phyloP scores from a whole-genome alignment of 2,888 invertebrate genomes.

The Hirtodrosophila confusa region DNA sequence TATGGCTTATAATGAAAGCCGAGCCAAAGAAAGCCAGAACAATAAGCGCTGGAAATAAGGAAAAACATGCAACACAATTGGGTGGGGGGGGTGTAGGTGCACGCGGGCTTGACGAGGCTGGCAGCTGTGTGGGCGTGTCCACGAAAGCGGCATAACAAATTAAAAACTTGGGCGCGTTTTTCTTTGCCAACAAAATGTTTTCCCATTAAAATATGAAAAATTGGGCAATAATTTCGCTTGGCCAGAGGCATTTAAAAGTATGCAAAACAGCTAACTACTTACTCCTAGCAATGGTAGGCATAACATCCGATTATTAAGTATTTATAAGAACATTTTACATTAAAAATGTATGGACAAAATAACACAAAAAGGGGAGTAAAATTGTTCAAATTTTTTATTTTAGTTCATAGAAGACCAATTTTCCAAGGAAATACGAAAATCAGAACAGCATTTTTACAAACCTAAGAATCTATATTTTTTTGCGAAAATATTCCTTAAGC shows the following conservation, averaged over 20 bases:
- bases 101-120: background rate
- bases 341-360: background rate
- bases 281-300: constrained; percentile 9
- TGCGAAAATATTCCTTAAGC: no score
- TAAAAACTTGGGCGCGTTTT: constrained; percentile 67
- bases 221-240: constrained; percentile 69
- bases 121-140: constrained; percentile 38
- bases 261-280: constrained; percentile 33
- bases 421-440: no score
- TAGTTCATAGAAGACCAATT: no score
- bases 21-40: constrained; percentile 36
- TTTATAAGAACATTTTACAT: constrained; percentile 9
- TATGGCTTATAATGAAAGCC: constrained; percentile 74
- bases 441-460: no score
- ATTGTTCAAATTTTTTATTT: no score
- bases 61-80: constrained; percentile 40
- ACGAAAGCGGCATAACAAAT: constrained; percentile 70
- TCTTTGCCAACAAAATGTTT: constrained; percentile 67
- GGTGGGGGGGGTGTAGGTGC: background rate
- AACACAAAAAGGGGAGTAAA: no score
- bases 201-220: constrained; percentile 78
- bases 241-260: constrained; percentile 52
- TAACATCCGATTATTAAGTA: constrained; percentile 12
- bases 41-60: constrained; percentile 61
- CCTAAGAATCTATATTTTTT: no score